Evolutionary conservation across 2,888 invertebrate species (phyloP), one percentile per base, ranked within the genome.

Genomic region (Amiota communis): DNA sequence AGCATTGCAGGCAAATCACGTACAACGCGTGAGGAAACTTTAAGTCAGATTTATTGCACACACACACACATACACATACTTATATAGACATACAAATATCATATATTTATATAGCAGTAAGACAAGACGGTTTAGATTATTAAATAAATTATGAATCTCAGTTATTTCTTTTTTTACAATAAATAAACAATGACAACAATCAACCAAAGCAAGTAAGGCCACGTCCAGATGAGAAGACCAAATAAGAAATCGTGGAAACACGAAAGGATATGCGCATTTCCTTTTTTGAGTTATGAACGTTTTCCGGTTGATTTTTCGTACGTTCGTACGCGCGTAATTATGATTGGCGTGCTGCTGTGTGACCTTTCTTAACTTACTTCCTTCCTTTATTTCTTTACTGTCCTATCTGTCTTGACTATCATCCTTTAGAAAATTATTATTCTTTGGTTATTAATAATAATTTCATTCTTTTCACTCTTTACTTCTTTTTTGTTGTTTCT

Each of bases 261-360:
- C 84, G 73, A 84, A 84, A 84, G 84, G 86, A 84, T 84, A 84
- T 84, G 80, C 76, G 83, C 82, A 83, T 83, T 84, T 84, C 84
- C 84, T 84, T 86, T 65, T 79, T 80, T 84, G 83, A 86, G 81
- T 84, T 84, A 84, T 84, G 86, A 76, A 73, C 84, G 78, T 79
- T 76, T 80, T 86, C 84, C 86, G 86, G 79, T 81, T 83, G 72
- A 77, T n/a, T 64, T 3, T 46, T 36, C 13, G n/a, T n/a, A n/a
- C 48, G 59, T 59, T n/a, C 53, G 36, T 36, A 51, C 53, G 53
- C n/a, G n/a, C n/a, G 53, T n/a, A 51, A n/a, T 51, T 51, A 51
- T 51, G 68, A 51, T 36, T 36, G 36, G 36, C 36, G 8, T 36
- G 36, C 36, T 36, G 36, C 36, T 36, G 36, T 36, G 36, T 36